Evolutionary conservation across 2,888 invertebrate species (phyloP), one percentile per base, ranked within the genome.

Genomic region (Sicus ferrugineus): DNA sequence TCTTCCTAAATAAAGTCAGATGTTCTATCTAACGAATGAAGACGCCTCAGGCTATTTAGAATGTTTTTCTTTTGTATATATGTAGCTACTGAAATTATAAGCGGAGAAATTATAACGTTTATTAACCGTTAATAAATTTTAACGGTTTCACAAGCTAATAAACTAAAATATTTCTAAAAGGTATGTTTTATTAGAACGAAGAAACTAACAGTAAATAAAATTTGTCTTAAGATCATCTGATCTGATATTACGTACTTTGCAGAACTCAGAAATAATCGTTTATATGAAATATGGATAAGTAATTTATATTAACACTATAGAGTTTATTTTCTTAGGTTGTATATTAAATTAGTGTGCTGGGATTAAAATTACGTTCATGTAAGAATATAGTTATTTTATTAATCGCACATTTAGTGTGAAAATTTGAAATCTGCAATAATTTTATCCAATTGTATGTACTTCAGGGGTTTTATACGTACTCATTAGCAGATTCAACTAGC

Each of bases 1-100:
- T 93, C 78, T 34, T 78, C 77, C 59, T 76, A 74, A 69, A 28
- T 26, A 54, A 54, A 26, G 7, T 19, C 7, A 0, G n/a, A 42
- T 42, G 5, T 42, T 9, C n/a, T n/a, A n/a, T n/a, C n/a, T n/a
- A n/a, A n/a, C n/a, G n/a, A n/a, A n/a, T n/a, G n/a, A n/a, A n/a
- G n/a, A n/a, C n/a, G n/a, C n/a, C n/a, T n/a, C n/a, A n/a, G n/a
- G n/a, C n/a, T n/a, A n/a, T n/a, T n/a, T n/a, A n/a, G n/a, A n/a
- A n/a, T n/a, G n/a, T n/a, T n/a, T n/a, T n/a, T n/a, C n/a, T n/a
- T n/a, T n/a, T n/a, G n/a, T n/a, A n/a, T n/a, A n/a, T n/a, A n/a
- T n/a, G n/a, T n/a, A n/a, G n/a, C n/a, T n/a, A n/a, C n/a, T n/a
- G n/a, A n/a, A n/a, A n/a, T n/a, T n/a, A n/a, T n/a, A n/a, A n/a